Evolutionary conservation across 2,888 invertebrate genomes (phyloP), one percentile per base, ranked within the genome.

Genomic region (Himalopsyche japonica): DNA sequence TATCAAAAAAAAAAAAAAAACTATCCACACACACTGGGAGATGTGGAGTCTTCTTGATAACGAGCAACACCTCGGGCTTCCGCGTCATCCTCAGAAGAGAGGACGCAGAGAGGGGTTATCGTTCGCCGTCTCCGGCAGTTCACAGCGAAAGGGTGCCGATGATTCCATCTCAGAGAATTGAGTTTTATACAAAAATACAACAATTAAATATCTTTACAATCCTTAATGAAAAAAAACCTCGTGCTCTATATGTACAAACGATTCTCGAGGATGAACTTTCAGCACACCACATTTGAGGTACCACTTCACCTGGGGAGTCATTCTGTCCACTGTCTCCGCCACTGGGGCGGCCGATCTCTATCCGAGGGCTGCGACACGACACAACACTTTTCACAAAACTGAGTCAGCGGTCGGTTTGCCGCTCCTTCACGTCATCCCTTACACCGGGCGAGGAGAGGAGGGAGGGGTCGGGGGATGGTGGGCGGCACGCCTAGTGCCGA

Each of bases 401-500:
- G 57, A 57, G 57, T 57, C 57, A 57, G 57, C 57, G 57, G 57
- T 57, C 57, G 57, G 57, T 24, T 20, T 20, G 57, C 20, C 24
- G 57, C 57, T 57, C 57, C 57, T 24, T 57, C 57, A 27, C 76
- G 76, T 34, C 76, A 27, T n/a, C 34, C 30, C 76, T 18, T 27
- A 20, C 24, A n/a, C n/a, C 76, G 34, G 27, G 64, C 15, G 80
- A 32, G 76, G 80, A 81, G 24, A 77, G 81, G 84, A 77, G 76
- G 70, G 70, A 32, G 81, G 77, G 82, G 77, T n/a, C 57, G 81
- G 82, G 78, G 83, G 79, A 81, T 80, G 81, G 85, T 82, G 83
- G 86, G 83, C 76, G 87, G 87, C 87, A 87, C 87, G 82, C 81
- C 81, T 85, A 87, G 87, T 87, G 87, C 87, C 87, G 87, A 82